Percentiles rank a stretch among this genome's conserved stretches.
These are phyloP conservation scores for Psittacula derbiana DNA, from an alignment of 2,797 vertebrate genomes.

Conservation along the genomic window DNA sequence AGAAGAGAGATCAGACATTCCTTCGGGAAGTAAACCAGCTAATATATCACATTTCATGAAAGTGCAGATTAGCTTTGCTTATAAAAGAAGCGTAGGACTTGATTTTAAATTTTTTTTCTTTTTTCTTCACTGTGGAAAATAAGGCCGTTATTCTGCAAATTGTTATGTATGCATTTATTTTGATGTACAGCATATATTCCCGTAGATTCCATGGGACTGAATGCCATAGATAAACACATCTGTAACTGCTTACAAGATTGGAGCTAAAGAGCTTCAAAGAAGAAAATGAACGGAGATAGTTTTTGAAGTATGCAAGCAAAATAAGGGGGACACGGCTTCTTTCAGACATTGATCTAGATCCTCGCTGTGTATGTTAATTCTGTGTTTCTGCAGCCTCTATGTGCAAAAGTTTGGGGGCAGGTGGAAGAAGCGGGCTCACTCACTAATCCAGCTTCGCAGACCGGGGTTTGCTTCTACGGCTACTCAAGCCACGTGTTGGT, in stretches of 20 bases:
- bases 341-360: not conserved
- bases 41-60: not conserved
- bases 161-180: not conserved
- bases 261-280: constrained; percentile 1
- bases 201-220: not conserved
- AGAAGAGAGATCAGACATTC: not conserved
- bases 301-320: constrained; percentile 15
- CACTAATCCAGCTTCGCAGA: not conserved
- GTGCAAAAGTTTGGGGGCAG: not conserved
- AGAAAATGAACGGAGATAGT: not conserved
- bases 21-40: not conserved
- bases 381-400: not conserved
- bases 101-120: not conserved
- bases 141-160: not conserved
- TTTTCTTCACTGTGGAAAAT: not conserved
- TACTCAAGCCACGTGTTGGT: not conserved
- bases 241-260: not conserved
- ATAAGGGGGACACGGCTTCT: not conserved
- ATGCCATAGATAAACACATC: not conserved
- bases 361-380: not conserved
- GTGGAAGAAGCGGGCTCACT: not conserved
- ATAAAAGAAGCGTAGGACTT: not conserved
- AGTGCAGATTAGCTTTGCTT: not conserved
- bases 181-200: not conserved
- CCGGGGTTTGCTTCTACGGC: not conserved